phyloP scores from a whole-genome alignment of 2,797 vertebrate species.

The Channa striata region DNA sequence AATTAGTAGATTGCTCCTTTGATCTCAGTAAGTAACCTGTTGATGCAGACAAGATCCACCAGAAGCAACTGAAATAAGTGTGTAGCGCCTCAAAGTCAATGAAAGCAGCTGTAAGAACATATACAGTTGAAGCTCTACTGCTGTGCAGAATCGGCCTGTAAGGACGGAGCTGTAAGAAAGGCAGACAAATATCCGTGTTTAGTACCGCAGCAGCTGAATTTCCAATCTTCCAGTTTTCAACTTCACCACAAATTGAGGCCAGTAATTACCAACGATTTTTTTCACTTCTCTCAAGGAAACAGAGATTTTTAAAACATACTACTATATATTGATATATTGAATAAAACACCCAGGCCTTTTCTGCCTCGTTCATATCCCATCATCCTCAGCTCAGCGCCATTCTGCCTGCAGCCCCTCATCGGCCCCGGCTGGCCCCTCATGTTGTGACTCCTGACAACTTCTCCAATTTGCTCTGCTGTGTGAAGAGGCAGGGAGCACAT shows the following conservation, averaged over 20 bases:
- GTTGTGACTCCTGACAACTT: conserved; percentile 94
- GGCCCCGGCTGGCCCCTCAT: conserved; percentile 80
- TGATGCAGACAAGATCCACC: too few relatives aligned
- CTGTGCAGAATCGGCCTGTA: background rate
- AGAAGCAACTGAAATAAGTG: too few relatives aligned
- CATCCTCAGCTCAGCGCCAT: conserved; percentile 73
- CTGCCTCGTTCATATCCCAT: conserved; percentile 47
- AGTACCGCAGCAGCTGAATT: background rate
- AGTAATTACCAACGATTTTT: background rate
- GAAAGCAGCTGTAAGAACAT: background rate
- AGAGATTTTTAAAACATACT: background rate
- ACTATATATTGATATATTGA: background rate
- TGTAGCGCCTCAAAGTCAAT: too few relatives aligned
- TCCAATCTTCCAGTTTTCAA: background rate
- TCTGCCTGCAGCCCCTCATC: conserved; percentile 70
- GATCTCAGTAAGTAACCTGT: background rate
- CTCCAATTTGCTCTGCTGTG: conserved; percentile 94
- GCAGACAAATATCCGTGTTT: background rate
- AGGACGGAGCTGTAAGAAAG: background rate
- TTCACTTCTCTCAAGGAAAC: background rate
- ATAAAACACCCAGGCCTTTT: background rate
- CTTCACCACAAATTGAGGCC: too few relatives aligned
- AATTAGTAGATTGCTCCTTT: background rate
- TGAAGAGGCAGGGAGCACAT: conserved; percentile 89
- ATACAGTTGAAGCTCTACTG: background rate